phyloP scores from a whole-genome alignment of 2,888 invertebrate species.

The Lasioglossum malachurum region DNA sequence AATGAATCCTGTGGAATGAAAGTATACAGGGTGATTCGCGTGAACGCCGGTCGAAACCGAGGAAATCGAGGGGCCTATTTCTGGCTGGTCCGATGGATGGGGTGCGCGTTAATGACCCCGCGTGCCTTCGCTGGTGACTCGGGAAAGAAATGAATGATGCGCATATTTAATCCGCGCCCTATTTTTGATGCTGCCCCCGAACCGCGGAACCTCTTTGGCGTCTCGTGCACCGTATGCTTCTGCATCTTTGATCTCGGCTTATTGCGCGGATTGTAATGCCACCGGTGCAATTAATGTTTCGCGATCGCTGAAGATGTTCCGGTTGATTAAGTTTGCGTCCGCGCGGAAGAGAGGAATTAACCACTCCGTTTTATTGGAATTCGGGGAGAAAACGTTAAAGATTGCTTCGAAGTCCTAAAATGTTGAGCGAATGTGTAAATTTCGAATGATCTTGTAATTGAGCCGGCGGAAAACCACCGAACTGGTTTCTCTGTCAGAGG shows the following conservation, averaged over 20 bases:
- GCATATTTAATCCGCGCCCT: conserved; percentile 8
- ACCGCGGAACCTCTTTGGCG: neutral
- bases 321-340: neutral
- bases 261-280: neutral
- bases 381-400: neutral
- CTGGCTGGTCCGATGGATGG: neutral
- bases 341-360: too few relatives aligned
- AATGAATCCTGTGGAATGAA: conserved; percentile 49
- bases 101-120: conserved; percentile 12
- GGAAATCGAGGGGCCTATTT: conserved; percentile 56
- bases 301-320: neutral
- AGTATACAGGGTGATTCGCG: conserved; percentile 28
- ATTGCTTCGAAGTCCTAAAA: neutral
- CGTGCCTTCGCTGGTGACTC: neutral
- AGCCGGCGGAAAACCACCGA: neutral
- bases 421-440: neutral
- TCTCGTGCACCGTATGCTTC: neutral
- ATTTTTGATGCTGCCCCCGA: neutral
- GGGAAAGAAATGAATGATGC: conserved; percentile 13
- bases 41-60: conserved; percentile 38
- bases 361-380: too few relatives aligned
- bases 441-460: neutral
- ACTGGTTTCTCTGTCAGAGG: neutral
- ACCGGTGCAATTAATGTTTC: neutral
- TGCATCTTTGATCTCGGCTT: conserved; percentile 2